Conservation (phyloP, 1,140 invertebrate genomes). For the Dufourea novaeangliae region DNA sequence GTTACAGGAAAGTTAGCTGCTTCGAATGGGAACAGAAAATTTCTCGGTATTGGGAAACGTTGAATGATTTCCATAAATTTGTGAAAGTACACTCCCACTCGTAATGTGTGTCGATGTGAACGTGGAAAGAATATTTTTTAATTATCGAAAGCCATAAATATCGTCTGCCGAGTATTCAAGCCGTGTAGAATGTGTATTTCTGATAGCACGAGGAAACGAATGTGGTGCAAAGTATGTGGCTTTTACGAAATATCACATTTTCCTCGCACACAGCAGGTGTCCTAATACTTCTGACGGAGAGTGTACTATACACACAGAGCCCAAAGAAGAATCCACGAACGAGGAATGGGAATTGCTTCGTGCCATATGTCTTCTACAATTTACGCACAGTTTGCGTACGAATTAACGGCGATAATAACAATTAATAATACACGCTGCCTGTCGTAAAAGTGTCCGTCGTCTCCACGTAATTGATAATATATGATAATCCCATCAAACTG, state of each 20-base stretch:
- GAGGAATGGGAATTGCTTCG: background rate
- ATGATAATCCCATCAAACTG: background rate
- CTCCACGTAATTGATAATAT: conserved; percentile 8
- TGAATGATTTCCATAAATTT: background rate
- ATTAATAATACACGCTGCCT: conserved; percentile 4
- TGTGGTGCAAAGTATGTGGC: no score
- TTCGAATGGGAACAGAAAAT: background rate
- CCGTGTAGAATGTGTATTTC: no score
- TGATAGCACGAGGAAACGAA: no score
- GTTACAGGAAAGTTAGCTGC: no score
- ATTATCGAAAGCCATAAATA: no score
- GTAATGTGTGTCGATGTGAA: no score
- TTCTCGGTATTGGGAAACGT: background rate
- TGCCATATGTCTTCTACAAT: background rate
- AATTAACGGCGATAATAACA: conserved; percentile 8
- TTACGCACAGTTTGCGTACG: conserved; percentile 7
- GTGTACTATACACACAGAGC: no score
- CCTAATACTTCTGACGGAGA: no score
- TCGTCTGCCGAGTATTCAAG: no score
- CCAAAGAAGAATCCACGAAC: background rate
- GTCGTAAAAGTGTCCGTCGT: background rate
- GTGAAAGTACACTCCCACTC: background rate
- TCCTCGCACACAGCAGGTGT: no score
- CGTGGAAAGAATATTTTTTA: no score
- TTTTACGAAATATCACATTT: no score